Evolutionary conservation across 2,888 invertebrate species (phyloP).

Genomic region (Criorhina ranunculi): DNA sequence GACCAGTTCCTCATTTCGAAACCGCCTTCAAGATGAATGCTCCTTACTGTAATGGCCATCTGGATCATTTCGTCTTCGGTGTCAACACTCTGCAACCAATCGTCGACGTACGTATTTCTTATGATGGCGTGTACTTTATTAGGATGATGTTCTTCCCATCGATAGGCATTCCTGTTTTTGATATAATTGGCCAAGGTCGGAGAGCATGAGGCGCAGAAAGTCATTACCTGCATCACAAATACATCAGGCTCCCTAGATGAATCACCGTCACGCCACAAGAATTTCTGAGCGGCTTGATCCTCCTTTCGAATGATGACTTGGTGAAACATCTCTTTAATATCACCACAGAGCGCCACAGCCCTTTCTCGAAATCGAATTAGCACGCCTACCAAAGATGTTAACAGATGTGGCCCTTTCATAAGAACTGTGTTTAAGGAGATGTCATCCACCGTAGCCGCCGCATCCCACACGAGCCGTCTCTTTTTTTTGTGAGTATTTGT

Average conservation of each 20-base stretch:
- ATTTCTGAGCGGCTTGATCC: conserved; percentile 52
- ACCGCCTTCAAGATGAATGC: conserved; percentile 8
- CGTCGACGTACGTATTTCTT: conserved; percentile 1
- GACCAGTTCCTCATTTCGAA: conserved; percentile 34
- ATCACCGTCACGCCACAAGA: conserved; percentile 68
- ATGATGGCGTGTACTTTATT: not conserved
- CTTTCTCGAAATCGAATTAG: conserved; percentile 55
- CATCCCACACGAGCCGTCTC: conserved; percentile 52
- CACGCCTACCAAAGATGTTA: conserved; percentile 45
- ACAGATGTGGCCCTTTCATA: too few relatives aligned
- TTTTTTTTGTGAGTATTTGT: too few relatives aligned
- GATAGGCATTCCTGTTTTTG: conserved; percentile 41
- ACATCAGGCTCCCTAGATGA: conserved; percentile 36
- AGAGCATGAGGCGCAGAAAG: conserved; percentile 47
- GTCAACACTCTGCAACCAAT: conserved; percentile 14
- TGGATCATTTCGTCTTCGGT: conserved; percentile 24
- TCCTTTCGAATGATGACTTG: conserved; percentile 42
- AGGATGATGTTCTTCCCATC: conserved; percentile 14
- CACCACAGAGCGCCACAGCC: conserved; percentile 42
- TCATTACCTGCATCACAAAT: conserved; percentile 70
- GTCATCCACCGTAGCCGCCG: conserved; percentile 18
- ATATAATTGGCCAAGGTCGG: conserved; percentile 56
- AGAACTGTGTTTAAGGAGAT: conserved; percentile 27
- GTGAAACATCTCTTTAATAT: conserved; percentile 60
- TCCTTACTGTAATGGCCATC: not conserved